A percentile compares a stretch with the other conserved stretches of the same genome.
Evolutionary conservation across 2,797 vertebrate species (phyloP).

Genomic region (Pachyuromys duprasi): DNA sequence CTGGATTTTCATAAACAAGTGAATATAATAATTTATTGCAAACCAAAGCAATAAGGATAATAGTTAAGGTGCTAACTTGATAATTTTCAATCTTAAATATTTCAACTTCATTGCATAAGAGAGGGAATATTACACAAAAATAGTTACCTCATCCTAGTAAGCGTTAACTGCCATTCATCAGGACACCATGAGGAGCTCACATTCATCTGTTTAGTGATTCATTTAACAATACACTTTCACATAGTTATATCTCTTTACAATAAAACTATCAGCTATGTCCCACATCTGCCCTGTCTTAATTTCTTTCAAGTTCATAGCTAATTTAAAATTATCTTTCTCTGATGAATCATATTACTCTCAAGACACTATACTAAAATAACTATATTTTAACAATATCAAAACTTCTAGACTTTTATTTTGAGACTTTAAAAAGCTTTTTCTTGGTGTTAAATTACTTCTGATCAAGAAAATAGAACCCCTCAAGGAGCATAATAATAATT

Average conservation of each 20-base stretch:
- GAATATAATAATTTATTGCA: slow-evolving; percentile 8
- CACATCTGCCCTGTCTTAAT: slow-evolving; percentile 77
- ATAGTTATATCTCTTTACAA: slow-evolving; percentile 71
- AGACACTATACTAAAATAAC: slow-evolving; percentile 36
- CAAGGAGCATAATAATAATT: slow-evolving; percentile 54
- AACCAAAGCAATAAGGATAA: slow-evolving; percentile 74
- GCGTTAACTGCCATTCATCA: slow-evolving; percentile 58
- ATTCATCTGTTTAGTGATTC: slow-evolving; percentile 70
- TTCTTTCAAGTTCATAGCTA: slow-evolving; percentile 78
- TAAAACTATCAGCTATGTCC: background rate
- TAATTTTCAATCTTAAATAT: slow-evolving; percentile 43
- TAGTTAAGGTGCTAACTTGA: slow-evolving; percentile 50
- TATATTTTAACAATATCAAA: slow-evolving; percentile 24
- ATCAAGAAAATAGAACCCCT: background rate
- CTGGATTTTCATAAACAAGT: slow-evolving; percentile 58
- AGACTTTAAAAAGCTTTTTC: background rate
- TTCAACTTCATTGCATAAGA: slow-evolving; percentile 26
- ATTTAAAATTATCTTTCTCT: slow-evolving; percentile 79
- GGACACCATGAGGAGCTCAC: slow-evolving; percentile 57
- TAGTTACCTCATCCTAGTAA: slow-evolving; percentile 61
- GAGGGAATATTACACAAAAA: slow-evolving; percentile 62
- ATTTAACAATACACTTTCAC: slow-evolving; percentile 72
- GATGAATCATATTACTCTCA: slow-evolving; percentile 63
- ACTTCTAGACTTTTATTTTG: background rate
- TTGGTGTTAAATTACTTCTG: slow-evolving; percentile 34